Base-by-base conservation (phyloP, 1,140 invertebrate species). In the Pseudobourletiella spinata region DNA sequence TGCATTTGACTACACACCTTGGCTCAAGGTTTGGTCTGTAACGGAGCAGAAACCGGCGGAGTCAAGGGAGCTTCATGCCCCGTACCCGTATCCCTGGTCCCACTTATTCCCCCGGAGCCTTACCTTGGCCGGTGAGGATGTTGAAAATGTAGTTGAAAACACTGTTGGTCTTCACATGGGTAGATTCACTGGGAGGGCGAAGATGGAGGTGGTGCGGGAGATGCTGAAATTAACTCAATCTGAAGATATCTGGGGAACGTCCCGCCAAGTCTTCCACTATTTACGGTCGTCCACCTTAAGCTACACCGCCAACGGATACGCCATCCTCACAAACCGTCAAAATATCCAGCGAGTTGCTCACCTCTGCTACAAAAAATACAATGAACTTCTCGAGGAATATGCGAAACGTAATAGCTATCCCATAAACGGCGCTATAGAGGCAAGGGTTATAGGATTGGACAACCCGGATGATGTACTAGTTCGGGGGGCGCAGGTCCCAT, bases 221-320 rank as follows among this genome's bases (percentile, higher is more conserved):
- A 46, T 43, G 14, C 1, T 59, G 28, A 15, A 6, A 1, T 0
- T 20, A n/a, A 26, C 58, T 26, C 3, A 1, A 0, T 30, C 48
- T 8, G 2, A 18, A n/a, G 58, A 60, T 42, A 30, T 60, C 3
- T 61, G 59, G 59, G 59, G 59, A 18, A 18, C 50, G 14, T 55
- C 59, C 3, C 55, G 52, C 29, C 44, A 54, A 32, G 3, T 29
- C 16, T 25, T 56, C 3, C 32, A 39, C 2, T 55, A 46, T 20
- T 15, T 61, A 25, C n/a, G 8, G 32, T 26, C 24, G 0, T 25
- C 51, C 0, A 61, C 59, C 2, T 1, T 56, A 1, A 29, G 42
- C 1, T 3, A 52, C 6, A 46, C 32, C 6, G 26, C 16, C 15
- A 18, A 30, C 2, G 59, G 59, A 4, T 56, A 22, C 14, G 39